Evolutionary conservation across 2,888 invertebrate species (phyloP).

Genomic region (Drosophila engyochracea): DNA sequence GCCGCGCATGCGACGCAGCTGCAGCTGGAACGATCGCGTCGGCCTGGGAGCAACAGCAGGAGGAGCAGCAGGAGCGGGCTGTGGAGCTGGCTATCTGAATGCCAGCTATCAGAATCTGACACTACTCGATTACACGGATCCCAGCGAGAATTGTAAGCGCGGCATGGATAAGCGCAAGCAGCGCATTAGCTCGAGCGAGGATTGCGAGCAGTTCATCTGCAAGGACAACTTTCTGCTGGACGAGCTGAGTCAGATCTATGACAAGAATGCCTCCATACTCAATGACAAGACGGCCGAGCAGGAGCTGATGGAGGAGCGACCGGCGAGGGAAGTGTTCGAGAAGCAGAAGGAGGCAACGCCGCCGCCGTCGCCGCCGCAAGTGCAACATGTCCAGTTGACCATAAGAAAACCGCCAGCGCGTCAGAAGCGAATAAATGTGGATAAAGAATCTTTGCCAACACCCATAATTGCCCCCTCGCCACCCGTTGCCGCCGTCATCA

Average conservation of each 20-base stretch:
- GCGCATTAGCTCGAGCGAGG: constrained; percentile 44
- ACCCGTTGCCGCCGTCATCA: constrained; percentile 43
- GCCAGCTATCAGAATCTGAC: constrained; percentile 89
- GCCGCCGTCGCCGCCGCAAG: constrained; percentile 35
- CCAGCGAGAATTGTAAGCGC: constrained; percentile 51
- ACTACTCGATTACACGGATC: constrained; percentile 87
- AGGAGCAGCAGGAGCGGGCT: background rate
- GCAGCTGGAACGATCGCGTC: constrained; percentile 78
- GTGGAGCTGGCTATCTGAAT: constrained; percentile 85
- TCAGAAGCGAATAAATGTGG: constrained; percentile 54
- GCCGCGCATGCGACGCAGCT: constrained; percentile 72
- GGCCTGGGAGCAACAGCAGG: constrained; percentile 5
- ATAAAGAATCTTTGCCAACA: background rate
- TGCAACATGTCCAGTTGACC: constrained; percentile 81
- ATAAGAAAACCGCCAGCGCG: constrained; percentile 77
- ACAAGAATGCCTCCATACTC: constrained; percentile 87
- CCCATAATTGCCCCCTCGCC: background rate
- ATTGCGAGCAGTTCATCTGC: constrained; percentile 80
- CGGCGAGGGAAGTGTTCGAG: background rate
- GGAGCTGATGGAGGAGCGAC: constrained; percentile 12
- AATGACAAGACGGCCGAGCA: constrained; percentile 85
- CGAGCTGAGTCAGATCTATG: constrained; percentile 86
- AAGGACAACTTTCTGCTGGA: constrained; percentile 85
- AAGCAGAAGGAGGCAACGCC: constrained; percentile 1
- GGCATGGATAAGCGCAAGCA: constrained; percentile 62